These are phyloP conservation scores for Phytoseiulus persimilis DNA, from an alignment of 2,888 invertebrate genomes.

Conservation along the genomic window DNA sequence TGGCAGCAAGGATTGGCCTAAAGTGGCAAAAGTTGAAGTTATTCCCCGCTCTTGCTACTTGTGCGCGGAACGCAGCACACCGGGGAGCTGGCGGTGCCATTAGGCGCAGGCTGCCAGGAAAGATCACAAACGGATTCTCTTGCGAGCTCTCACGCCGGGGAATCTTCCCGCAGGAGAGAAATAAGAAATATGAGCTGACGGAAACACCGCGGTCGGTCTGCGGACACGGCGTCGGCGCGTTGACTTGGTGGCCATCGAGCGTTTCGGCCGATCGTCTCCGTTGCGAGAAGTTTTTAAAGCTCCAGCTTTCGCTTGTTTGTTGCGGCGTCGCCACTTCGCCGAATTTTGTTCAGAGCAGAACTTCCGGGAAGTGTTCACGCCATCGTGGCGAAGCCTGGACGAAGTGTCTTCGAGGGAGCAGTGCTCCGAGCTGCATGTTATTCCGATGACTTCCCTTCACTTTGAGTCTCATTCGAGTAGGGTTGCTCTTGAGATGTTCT, in stretches of 20 bases:
- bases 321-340: neutral
- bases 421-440: no score
- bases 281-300: neutral
- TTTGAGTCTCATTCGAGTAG: no score
- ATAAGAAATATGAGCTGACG: neutral
- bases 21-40: constrained; percentile 5
- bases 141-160: neutral
- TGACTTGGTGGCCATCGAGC: neutral
- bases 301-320: neutral
- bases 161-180: neutral
- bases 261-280: neutral
- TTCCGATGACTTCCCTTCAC: no score
- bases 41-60: neutral
- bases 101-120: neutral
- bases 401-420: no score
- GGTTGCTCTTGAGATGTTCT: no score
- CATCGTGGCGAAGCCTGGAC: no score
- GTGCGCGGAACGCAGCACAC: neutral
- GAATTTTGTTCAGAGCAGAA: neutral
- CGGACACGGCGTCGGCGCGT: neutral
- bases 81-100: neutral
- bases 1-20: neutral
- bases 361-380: no score
- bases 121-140: neutral
- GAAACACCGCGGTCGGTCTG: neutral